phyloP scores from a whole-genome alignment of 2,888 invertebrate genomes.

The Lithophane socia region DNA sequence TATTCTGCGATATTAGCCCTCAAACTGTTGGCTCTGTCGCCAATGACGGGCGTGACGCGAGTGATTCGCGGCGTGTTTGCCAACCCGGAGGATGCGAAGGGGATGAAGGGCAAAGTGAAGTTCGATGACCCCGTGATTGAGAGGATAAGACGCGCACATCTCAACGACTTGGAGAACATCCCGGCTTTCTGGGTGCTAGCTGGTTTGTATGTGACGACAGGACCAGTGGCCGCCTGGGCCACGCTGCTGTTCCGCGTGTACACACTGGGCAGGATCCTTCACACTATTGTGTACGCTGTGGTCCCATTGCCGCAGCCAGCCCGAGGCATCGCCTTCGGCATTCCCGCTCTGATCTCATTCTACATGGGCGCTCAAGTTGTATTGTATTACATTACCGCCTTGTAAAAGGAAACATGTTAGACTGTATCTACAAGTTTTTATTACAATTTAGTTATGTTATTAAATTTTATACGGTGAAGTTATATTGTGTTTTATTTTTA shows the following conservation, averaged over 20 bases:
- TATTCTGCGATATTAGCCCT: conserved; percentile 82
- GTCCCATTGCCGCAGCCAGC: conserved; percentile 91
- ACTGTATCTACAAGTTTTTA: conserved; percentile 12
- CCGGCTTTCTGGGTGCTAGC: conserved; percentile 91
- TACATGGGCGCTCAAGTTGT: conserved; percentile 83
- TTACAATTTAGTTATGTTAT: conserved; percentile 4
- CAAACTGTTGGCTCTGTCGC: conserved; percentile 76
- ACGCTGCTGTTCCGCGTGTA: conserved; percentile 86
- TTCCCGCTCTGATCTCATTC: conserved; percentile 75
- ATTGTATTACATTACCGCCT: conserved; percentile 73
- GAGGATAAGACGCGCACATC: conserved; percentile 90
- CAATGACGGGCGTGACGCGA: conserved; percentile 75
- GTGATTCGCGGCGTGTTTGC: conserved; percentile 75
- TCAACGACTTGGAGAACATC: conserved; percentile 94
- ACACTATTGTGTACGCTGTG: conserved; percentile 92
- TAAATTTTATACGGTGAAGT: conserved; percentile 24
- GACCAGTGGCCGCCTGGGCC: conserved; percentile 85
- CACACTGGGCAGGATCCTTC: conserved; percentile 89
- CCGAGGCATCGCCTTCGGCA: conserved; percentile 78
- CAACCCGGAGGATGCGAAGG: conserved; percentile 82
- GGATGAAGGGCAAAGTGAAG: conserved; percentile 77
- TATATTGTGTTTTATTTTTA: conserved; percentile 43
- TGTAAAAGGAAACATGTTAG: conserved; percentile 59
- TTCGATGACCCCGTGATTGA: conserved; percentile 81
- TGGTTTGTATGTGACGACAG: conserved; percentile 91